Evolutionary conservation across 53 echinoderm and acorn worm genomes (phyloP).

Genomic region (Glandiceps talaboti): DNA sequence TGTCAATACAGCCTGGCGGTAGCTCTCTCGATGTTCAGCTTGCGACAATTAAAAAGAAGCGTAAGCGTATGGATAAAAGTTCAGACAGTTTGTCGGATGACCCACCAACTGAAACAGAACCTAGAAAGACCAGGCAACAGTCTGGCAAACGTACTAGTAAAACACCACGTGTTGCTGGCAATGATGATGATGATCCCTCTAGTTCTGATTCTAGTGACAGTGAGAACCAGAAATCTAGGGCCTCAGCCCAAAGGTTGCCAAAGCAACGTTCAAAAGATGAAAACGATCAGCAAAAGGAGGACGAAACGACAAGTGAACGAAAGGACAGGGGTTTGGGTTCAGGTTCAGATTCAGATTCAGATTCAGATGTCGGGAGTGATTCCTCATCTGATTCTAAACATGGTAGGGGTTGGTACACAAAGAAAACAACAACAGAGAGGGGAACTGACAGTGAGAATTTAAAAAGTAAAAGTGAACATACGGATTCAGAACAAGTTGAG

Average conservation of each 20-base stretch:
- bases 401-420: neutral
- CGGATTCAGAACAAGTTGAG: too few species aligned
- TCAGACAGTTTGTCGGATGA: constrained; percentile 44
- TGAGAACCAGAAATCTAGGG: neutral
- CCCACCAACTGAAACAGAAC: neutral
- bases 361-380: neutral
- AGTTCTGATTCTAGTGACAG: constrained; percentile 12
- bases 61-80: constrained; percentile 35
- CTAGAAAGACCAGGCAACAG: constrained; percentile 12
- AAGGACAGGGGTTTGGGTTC: neutral
- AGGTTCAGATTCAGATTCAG: neutral
- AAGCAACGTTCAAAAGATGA: neutral
- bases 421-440: neutral
- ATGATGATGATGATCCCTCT: constrained; percentile 9
- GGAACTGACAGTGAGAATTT: too few species aligned
- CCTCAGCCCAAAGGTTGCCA: neutral
- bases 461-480: too few species aligned
- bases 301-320: neutral
- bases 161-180: constrained; percentile 5
- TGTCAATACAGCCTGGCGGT: neutral
- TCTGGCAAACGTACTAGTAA: constrained; percentile 11
- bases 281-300: neutral
- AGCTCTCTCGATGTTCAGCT: neutral
- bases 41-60: constrained; percentile 18
- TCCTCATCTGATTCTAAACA: too few species aligned